phyloP scores from a whole-genome alignment of 2,888 invertebrate species.

The Drosophila birchii region DNA sequence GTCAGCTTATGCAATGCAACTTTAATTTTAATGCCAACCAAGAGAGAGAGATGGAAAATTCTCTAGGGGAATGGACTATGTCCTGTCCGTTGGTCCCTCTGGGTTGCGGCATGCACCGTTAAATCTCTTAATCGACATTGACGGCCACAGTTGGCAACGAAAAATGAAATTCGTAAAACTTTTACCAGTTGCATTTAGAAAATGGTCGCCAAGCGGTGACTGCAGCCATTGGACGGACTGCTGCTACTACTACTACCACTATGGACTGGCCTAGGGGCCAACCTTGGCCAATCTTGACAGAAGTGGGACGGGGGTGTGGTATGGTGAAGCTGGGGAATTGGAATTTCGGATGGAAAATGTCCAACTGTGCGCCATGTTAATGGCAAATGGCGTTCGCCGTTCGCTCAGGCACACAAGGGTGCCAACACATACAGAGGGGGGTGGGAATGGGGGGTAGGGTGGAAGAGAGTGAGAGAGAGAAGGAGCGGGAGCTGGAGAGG shows the following conservation, averaged over 20 bases:
- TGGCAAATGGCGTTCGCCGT: conserved; percentile 57
- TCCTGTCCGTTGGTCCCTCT: conserved; percentile 10
- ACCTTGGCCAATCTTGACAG: conserved; percentile 45
- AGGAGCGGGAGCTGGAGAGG: not conserved
- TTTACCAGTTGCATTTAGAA: conserved; percentile 74
- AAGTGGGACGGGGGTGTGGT: not conserved
- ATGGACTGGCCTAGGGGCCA: conserved; percentile 20
- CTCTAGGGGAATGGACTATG: not conserved
- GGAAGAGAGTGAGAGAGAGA: not conserved
- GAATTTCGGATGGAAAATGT: conserved; percentile 51
- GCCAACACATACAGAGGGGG: conserved; percentile 46
- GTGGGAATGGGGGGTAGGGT: not conserved
- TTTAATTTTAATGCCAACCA: conserved; percentile 59
- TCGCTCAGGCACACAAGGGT: conserved; percentile 50
- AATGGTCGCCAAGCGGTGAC: conserved; percentile 27
- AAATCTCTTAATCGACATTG: conserved; percentile 76
- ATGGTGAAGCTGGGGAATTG: conserved; percentile 20
- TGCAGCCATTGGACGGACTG: conserved; percentile 2
- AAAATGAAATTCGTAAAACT: conserved; percentile 62
- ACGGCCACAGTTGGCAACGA: conserved; percentile 62
- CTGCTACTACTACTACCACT: not conserved
- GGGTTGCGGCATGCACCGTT: conserved; percentile 49
- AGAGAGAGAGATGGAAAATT: conserved; percentile 17
- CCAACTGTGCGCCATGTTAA: conserved; percentile 68
- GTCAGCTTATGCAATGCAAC: conserved; percentile 51